A percentile compares a stretch with the other conserved stretches of the same genome.
Conservation (phyloP, 2,888 invertebrate species). For the Napeogenes inachia region DNA sequence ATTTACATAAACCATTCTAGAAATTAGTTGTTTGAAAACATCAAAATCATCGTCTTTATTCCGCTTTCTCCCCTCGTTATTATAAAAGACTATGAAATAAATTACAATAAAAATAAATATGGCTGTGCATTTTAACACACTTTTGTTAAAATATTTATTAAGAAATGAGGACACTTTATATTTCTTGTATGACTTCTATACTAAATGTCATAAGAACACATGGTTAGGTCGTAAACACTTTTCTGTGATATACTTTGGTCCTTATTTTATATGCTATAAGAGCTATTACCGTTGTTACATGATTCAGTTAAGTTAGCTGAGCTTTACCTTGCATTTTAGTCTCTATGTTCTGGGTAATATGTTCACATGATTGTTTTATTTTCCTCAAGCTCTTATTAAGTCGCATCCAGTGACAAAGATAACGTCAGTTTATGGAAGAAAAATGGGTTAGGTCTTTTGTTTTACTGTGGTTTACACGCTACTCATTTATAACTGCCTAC, state of each 20-base stretch:
- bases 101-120: neutral
- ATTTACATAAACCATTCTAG: too few relatives aligned
- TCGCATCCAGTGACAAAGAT: constrained; percentile 16
- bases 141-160: constrained; percentile 7
- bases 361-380: neutral
- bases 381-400: constrained; percentile 12
- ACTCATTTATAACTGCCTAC: constrained; percentile 13
- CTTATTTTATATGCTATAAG: neutral
- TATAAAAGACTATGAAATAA: neutral
- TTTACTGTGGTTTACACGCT: constrained; percentile 8
- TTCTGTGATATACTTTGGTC: constrained; percentile 9
- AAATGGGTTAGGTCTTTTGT: constrained; percentile 21
- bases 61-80: neutral
- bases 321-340: neutral
- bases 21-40: too few relatives aligned
- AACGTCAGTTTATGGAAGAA: constrained; percentile 16
- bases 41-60: too few relatives aligned
- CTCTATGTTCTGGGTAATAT: neutral
- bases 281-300: neutral
- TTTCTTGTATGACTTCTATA: constrained; percentile 14
- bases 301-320: neutral
- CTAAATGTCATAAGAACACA: constrained; percentile 13
- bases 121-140: neutral
- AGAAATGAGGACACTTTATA: constrained; percentile 13
- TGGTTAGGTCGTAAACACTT: constrained; percentile 10